phyloP scores from a whole-genome alignment of 1,140 invertebrate genomes.

The Macrostomum lignano region DNA sequence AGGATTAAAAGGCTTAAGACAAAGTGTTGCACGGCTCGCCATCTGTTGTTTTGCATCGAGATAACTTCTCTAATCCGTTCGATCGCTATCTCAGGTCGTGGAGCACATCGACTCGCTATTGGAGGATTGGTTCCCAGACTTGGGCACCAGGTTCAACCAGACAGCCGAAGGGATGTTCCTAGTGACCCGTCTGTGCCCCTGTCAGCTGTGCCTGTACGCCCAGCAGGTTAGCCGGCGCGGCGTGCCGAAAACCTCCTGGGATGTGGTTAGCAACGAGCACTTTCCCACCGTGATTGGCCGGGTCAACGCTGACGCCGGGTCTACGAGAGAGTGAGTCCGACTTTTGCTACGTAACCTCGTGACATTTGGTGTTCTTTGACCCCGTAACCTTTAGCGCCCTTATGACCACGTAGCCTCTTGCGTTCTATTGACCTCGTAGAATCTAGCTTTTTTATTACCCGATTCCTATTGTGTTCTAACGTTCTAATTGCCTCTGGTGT shows the following conservation, averaged over 20 bases:
- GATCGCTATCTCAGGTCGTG: constrained; percentile 59
- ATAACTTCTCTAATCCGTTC: constrained; percentile 74
- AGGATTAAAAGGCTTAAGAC: too few species aligned
- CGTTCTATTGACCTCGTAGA: too few species aligned
- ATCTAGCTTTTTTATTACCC: too few species aligned
- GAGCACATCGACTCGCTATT: constrained; percentile 81
- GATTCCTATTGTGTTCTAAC: too few species aligned
- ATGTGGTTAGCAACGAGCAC: too few species aligned
- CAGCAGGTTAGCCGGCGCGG: constrained; percentile 17
- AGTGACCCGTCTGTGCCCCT: constrained; percentile 71
- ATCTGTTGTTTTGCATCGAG: constrained; percentile 67
- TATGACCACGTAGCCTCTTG: too few species aligned
- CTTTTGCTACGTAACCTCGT: constrained; percentile 7
- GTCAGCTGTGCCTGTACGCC: constrained; percentile 43
- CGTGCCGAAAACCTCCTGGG: too few species aligned
- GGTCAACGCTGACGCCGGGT: constrained; percentile 4
- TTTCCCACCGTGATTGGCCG: too few species aligned
- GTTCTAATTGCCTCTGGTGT: too few species aligned
- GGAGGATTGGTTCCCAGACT: constrained; percentile 88
- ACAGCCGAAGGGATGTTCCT: constrained; percentile 77
- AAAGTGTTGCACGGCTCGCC: constrained; percentile 90
- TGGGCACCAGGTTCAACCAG: constrained; percentile 79
- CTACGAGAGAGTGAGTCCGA: constrained; percentile 4
- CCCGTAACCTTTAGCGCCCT: too few species aligned
- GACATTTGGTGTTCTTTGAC: too few species aligned